These are phyloP conservation scores for Lophochroa leadbeateri DNA, from an alignment of 2,113 vertebrate genomes.

Conservation along the genomic window DNA sequence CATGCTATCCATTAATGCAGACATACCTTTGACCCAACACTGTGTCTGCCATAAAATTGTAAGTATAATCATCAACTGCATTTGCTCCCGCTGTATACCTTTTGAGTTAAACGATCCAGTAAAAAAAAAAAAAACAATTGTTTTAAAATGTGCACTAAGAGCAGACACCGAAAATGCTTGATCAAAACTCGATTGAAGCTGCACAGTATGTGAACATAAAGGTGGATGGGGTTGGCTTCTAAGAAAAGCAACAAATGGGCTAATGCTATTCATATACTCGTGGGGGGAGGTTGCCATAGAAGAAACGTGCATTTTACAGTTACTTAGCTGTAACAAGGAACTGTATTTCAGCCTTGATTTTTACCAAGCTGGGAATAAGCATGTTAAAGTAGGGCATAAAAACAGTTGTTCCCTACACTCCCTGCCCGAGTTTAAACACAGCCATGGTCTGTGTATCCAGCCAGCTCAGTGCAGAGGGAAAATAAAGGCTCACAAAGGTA, in stretches of 20 bases:
- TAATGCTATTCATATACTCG: not conserved
- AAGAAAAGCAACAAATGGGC: not conserved
- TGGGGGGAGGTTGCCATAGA: not conserved
- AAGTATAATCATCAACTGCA: not conserved
- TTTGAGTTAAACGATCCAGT: not conserved
- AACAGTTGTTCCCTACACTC: not conserved
- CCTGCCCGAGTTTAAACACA: accelerated
- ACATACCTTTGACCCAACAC: not conserved
- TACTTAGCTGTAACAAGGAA: not conserved
- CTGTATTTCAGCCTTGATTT: not conserved
- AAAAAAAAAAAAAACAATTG: not conserved
- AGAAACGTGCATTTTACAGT: not conserved
- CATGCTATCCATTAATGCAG: not conserved
- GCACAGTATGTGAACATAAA: not conserved
- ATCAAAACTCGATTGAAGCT: not conserved
- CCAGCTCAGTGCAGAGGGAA: not conserved
- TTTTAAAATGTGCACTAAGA: not conserved
- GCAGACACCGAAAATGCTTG: not conserved
- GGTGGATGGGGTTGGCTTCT: not conserved
- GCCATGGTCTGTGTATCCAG: not conserved
- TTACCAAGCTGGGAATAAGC: not conserved
- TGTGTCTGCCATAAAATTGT: not conserved
- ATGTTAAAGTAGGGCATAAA: not conserved
- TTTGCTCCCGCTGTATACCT: not conserved
- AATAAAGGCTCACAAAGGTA: not conserved